Conservation (phyloP, 2,113 vertebrate species). For the Cinclus mexicanus region DNA sequence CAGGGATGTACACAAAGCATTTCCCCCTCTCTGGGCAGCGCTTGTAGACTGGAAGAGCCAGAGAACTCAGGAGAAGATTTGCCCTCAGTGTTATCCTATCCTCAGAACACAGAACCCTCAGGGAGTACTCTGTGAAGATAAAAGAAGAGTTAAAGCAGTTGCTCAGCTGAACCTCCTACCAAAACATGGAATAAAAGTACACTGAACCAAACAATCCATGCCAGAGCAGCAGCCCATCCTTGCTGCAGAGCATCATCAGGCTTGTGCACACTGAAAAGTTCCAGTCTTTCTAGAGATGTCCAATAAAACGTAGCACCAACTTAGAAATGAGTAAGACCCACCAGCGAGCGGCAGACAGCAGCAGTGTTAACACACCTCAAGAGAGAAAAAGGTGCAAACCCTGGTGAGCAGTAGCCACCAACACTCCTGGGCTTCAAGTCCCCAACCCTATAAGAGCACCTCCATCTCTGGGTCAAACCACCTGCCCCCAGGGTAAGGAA, state of each 20-base stretch:
- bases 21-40: background rate
- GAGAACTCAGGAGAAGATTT: background rate
- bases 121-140: background rate
- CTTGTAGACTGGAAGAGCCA: background rate
- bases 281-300: background rate
- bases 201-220: background rate
- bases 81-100: background rate
- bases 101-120: background rate
- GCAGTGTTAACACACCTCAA: background rate
- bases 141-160: background rate
- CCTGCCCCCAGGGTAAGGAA: background rate
- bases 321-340: background rate
- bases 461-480: rapidly evolving
- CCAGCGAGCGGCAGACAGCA: background rate
- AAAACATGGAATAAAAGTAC: background rate
- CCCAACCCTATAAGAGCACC: background rate
- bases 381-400: background rate
- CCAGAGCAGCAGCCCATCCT: background rate
- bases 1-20: background rate
- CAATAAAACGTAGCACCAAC: background rate
- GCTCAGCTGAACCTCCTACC: background rate
- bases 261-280: background rate
- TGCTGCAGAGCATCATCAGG: background rate
- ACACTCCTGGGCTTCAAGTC: background rate
- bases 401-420: background rate